Base-by-base conservation (phyloP, 1,140 invertebrate species). In the Neomicropteryx cornuta region DNA sequence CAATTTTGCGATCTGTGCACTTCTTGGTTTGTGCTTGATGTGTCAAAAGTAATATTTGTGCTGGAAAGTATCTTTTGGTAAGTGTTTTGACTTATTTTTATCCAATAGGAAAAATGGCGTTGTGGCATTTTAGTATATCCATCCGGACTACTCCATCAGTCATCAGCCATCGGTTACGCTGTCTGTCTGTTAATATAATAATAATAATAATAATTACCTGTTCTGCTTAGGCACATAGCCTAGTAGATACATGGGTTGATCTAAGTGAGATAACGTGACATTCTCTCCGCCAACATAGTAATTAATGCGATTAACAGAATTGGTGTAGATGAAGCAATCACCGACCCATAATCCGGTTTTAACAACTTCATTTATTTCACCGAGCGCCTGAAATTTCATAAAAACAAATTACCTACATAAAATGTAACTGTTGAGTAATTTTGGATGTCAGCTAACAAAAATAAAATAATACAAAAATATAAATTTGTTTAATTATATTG, bases 211-310 rank as follows among this genome's bases (percentile, higher is more conserved):
- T 32, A 18, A 14, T 21, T 39, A 52, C 47, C 53, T 55, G 58
- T 94, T 96, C 46, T 97, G 90, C 52, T 86, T 85, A 1, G 92
- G 86, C 28, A 97, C 87, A 63, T 97, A 97, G 19, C 94, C 94
- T 8, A 97, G 66, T 17, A 97, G 65, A 56, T 95, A 95, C 66
- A 81, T 73, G 8, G 77, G 76, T 44, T 88, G 76, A 60, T 97
- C 93, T 32, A 95, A 69, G 67, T 97, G 93, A 11, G 92, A 88
- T 17, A 97, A 79, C 1, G 92, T 97, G 0, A 97, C 92, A 21
- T 97, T 83, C 69, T 97, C 92, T 20, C 93, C 94, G 13, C 94
- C 94, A 17, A 97, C 92, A 60, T 92, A 97, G 53, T 97, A 97
- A 60, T 96, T 97, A 4, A 97, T 79, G 33, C 93, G 72, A 62